Percentiles rank a stretch among this genome's conserved stretches.
These are phyloP conservation scores for Euclidia mi DNA, from an alignment of 2,888 invertebrate genomes.

Conservation along the genomic window DNA sequence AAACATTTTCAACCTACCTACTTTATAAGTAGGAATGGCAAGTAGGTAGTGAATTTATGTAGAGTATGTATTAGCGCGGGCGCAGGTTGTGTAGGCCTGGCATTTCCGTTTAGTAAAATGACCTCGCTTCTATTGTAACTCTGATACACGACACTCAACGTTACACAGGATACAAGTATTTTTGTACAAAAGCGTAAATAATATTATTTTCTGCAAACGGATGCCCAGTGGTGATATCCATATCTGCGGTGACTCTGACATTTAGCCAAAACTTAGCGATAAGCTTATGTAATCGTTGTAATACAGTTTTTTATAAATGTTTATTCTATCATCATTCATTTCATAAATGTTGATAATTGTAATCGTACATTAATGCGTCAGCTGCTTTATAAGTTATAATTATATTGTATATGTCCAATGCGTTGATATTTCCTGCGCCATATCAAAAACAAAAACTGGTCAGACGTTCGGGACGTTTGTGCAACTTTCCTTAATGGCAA, in stretches of 20 bases:
- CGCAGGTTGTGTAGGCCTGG: constrained; percentile 66
- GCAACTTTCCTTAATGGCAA: constrained; percentile 26
- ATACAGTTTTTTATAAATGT: too few species aligned
- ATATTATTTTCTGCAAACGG: constrained; percentile 7
- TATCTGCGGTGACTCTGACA: not conserved
- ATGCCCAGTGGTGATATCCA: constrained; percentile 3
- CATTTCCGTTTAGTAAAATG: constrained; percentile 62
- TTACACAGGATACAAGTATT: constrained; percentile 29
- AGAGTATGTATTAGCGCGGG: constrained; percentile 50
- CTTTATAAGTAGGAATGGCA: not conserved
- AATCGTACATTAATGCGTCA: too few species aligned
- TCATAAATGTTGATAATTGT: not conserved
- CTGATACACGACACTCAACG: constrained; percentile 19
- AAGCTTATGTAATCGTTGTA: too few species aligned
- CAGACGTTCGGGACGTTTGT: constrained; percentile 23
- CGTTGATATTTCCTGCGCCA: constrained; percentile 36
- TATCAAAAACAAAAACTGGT: constrained; percentile 50
- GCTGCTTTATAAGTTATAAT: not conserved
- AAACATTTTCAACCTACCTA: not conserved
- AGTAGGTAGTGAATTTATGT: constrained; percentile 40
- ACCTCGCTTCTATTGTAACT: constrained; percentile 45
- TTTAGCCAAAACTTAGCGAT: too few species aligned
- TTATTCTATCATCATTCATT: not conserved
- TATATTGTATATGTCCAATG: constrained; percentile 2
- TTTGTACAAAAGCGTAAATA: constrained; percentile 10